Conservation (phyloP, 2,888 invertebrate genomes). For the Ormyrus rosae region DNA sequence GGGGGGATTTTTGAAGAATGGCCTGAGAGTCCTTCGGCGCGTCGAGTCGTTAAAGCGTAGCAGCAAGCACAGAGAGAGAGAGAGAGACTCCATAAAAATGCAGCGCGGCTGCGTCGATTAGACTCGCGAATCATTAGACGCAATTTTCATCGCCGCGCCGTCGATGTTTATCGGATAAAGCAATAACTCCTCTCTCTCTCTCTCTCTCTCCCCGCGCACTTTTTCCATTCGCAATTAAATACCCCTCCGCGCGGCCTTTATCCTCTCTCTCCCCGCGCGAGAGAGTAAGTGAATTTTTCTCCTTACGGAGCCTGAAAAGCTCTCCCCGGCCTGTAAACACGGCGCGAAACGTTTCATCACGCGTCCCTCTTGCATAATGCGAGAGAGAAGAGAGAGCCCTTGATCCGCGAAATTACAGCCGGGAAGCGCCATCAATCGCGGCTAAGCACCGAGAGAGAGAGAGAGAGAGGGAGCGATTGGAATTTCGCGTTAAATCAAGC, state of each 20-base stretch:
- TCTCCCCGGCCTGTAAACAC: conserved; percentile 2
- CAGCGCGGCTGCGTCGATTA: background rate
- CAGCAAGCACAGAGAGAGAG: too few species aligned
- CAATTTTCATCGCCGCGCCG: conserved; percentile 10
- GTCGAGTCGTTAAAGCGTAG: background rate
- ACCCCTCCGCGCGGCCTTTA: too few species aligned
- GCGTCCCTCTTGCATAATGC: background rate
- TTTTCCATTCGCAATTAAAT: too few species aligned
- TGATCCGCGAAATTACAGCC: conserved; percentile 41
- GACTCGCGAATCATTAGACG: background rate
- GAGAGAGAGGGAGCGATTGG: too few species aligned
- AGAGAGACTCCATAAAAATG: too few species aligned
- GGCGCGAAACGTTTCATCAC: conserved; percentile 29
- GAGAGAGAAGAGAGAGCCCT: conserved; percentile 12
- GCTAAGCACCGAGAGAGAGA: conserved; percentile 10
- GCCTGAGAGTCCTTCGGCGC: conserved; percentile 33
- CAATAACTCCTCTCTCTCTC: too few species aligned
- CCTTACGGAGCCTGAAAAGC: too few species aligned
- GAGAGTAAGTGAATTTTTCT: too few species aligned
- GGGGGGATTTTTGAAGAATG: conserved; percentile 25
- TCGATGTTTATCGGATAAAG: too few species aligned
- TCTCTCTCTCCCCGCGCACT: too few species aligned
- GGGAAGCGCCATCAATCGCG: background rate
- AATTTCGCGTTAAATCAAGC: too few species aligned
- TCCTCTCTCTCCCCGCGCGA: too few species aligned